A percentile compares a stretch with the other conserved stretches of the same genome.
Conservation (phyloP, 2,888 invertebrate species). For the Chaetoderma sp. region DNA sequence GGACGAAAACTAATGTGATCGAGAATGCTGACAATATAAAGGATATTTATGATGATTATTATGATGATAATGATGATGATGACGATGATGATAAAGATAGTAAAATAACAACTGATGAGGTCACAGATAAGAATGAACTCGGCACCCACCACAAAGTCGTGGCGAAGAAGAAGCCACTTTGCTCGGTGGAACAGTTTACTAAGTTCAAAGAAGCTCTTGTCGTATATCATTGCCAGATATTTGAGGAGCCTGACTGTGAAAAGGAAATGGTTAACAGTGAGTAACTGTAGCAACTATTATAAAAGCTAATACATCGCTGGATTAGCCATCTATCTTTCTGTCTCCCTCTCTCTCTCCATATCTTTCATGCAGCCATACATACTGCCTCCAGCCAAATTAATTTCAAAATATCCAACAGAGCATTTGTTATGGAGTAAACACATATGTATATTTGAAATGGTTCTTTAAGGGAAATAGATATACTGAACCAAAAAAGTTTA, state of each 20-base stretch:
- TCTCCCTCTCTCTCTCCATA: too few relatives aligned
- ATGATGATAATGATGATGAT: not conserved
- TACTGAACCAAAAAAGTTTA: too few relatives aligned
- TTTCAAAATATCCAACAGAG: too few relatives aligned
- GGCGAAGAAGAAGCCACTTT: conserved; percentile 30
- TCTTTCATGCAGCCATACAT: too few relatives aligned
- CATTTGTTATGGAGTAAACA: too few relatives aligned
- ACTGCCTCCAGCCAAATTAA: too few relatives aligned
- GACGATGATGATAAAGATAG: not conserved
- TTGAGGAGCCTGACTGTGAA: conserved; percentile 54
- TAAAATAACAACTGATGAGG: not conserved
- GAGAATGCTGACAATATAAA: not conserved
- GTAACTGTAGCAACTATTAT: conserved; percentile 2
- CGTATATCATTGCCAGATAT: conserved; percentile 55
- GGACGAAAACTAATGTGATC: too few relatives aligned
- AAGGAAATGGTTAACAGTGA: conserved; percentile 39
- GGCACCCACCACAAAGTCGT: not conserved
- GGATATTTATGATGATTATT: not conserved
- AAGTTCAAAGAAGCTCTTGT: conserved; percentile 57
- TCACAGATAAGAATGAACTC: conserved; percentile 18
- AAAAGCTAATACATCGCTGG: too few relatives aligned
- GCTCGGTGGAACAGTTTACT: conserved; percentile 47
- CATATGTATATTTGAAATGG: too few relatives aligned
- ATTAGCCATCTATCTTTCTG: too few relatives aligned
- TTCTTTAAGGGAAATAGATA: too few relatives aligned